These are phyloP conservation scores for Drosophila navojoa DNA, from an alignment of 1,140 invertebrate species.

Conservation along the genomic window DNA sequence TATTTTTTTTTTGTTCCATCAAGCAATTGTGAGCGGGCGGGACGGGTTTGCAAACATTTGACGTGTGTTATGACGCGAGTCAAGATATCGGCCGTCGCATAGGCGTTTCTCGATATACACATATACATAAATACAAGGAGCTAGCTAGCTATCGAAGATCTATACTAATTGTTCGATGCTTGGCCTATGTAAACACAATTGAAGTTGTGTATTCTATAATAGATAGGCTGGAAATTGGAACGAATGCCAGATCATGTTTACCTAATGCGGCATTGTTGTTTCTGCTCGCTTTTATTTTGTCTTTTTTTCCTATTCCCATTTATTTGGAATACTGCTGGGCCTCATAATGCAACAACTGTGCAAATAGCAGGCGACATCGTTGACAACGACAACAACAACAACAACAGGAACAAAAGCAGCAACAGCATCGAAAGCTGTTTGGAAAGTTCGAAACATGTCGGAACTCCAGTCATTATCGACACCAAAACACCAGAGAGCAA, in stretches of 20 bases:
- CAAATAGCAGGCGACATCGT: conserved; percentile 76
- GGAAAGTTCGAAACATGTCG: conserved; percentile 73
- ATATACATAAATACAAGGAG: conserved; percentile 7
- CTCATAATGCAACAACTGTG: conserved; percentile 76
- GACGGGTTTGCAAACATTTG: conserved; percentile 73
- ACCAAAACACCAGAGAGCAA: conserved; percentile 24
- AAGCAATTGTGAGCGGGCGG: not conserved
- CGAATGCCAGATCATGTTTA: conserved; percentile 76
- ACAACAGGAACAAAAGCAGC: not conserved
- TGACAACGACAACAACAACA: conserved; percentile 26
- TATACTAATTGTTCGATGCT: conserved; percentile 62
- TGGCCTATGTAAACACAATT: conserved; percentile 70
- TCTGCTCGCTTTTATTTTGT: conserved; percentile 58
- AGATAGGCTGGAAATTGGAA: conserved; percentile 74
- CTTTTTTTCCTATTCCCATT: conserved; percentile 49
- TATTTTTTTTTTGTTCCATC: conserved; percentile 9
- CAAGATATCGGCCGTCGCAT: conserved; percentile 48
- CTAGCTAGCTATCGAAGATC: conserved; percentile 52
- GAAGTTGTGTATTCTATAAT: conserved; percentile 48
- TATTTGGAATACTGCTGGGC: conserved; percentile 70
- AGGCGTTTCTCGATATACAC: conserved; percentile 9
- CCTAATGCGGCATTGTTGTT: conserved; percentile 75
- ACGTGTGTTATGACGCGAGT: conserved; percentile 81
- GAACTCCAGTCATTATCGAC: conserved; percentile 55
- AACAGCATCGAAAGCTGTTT: conserved; percentile 67